A percentile compares a stretch with the other conserved stretches of the same genome.
These are phyloP conservation scores for Xanthorhoe spadicearia DNA, from an alignment of 2,888 invertebrate species.

Conservation along the genomic window DNA sequence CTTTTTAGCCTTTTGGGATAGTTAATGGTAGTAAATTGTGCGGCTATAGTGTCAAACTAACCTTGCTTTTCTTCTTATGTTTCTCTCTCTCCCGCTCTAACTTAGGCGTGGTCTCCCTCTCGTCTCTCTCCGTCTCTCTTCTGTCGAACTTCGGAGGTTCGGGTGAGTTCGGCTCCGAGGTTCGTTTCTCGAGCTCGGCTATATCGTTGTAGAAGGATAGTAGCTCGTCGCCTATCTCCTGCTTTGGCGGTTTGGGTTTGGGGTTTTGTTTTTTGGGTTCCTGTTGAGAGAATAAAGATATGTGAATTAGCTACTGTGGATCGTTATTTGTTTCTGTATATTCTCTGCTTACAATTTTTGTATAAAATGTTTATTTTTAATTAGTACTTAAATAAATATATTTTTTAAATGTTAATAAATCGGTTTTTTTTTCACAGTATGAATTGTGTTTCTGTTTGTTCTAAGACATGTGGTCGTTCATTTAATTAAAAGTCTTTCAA, in stretches of 20 bases:
- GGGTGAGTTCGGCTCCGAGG: slow-evolving; percentile 48
- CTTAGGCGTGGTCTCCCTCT: slow-evolving; percentile 32
- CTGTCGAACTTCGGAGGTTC: slow-evolving; percentile 36
- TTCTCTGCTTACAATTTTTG: no score
- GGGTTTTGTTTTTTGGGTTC: slow-evolving; percentile 44
- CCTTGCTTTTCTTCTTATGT: slow-evolving; percentile 40
- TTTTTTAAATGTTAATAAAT: no score
- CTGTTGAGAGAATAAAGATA: slow-evolving; percentile 43
- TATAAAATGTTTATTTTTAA: no score
- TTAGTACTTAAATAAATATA: no score
- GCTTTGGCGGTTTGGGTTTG: slow-evolving; percentile 56
- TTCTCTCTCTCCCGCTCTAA: slow-evolving; percentile 39
- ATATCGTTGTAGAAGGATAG: slow-evolving; percentile 84
- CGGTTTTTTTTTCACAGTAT: no score
- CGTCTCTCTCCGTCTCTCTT: slow-evolving; percentile 33
- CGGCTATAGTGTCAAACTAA: slow-evolving; percentile 8
- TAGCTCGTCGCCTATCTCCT: slow-evolving; percentile 78
- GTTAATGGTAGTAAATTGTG: no score
- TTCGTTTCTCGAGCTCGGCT: slow-evolving; percentile 74
- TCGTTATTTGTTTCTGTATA: no score
- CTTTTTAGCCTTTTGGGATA: no score
- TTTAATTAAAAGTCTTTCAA: no score
- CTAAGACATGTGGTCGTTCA: no score
- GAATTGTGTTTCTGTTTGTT: no score
- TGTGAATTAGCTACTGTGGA: no score